A percentile compares a stretch with the other conserved stretches of the same genome.
These are phyloP conservation scores for Heliangelus exortis DNA, from an alignment of 2,797 vertebrate genomes.

Conservation along the genomic window DNA sequence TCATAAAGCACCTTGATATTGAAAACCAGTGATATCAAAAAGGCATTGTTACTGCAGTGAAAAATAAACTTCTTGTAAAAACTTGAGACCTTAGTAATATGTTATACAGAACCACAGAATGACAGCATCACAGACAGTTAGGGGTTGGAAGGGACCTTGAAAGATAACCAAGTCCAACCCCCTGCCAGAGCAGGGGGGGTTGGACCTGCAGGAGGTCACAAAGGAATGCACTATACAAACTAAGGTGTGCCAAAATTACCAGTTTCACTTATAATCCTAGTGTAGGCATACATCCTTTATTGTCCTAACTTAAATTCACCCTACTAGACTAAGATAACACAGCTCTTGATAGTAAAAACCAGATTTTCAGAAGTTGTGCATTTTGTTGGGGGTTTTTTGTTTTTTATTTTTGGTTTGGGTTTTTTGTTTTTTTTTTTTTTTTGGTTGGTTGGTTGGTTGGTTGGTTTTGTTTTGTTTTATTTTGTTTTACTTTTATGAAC, in stretches of 20 bases:
- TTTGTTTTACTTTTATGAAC: not conserved
- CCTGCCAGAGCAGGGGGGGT: too few species aligned
- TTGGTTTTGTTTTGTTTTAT: too few species aligned
- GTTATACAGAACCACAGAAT: not conserved
- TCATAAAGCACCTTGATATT: not conserved
- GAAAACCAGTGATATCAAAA: not conserved
- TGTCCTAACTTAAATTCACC: not conserved
- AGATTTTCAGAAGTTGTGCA: not conserved
- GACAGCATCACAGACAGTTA: too few species aligned
- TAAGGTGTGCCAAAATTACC: not conserved
- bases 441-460: too few species aligned
- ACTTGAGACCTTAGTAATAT: not conserved
- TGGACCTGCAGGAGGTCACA: too few species aligned
- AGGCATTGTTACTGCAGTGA: not conserved
- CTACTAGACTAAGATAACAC: not conserved
- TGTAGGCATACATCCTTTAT: not conserved
- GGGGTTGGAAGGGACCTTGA: too few species aligned
- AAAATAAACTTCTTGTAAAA: not conserved
- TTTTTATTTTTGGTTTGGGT: too few species aligned
- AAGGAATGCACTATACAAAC: not conserved
- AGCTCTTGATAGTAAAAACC: not conserved
- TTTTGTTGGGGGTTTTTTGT: too few species aligned
- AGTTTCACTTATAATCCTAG: not conserved
- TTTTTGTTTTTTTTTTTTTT: too few species aligned
- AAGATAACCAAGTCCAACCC: too few species aligned